phyloP scores from a whole-genome alignment of 2,797 vertebrate species.

The Sus cebifrons region DNA sequence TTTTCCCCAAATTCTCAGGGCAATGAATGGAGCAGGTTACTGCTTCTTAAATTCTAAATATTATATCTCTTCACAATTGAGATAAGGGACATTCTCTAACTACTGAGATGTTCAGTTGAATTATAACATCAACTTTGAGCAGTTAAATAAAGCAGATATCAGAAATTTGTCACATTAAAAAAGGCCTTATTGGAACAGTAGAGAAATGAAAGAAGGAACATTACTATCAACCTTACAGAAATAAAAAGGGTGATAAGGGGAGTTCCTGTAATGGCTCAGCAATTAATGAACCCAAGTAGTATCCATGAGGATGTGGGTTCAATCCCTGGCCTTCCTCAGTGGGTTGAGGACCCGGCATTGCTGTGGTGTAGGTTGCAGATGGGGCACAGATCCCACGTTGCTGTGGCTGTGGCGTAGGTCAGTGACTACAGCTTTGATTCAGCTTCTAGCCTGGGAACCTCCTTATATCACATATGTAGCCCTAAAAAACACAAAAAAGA shows the following conservation, averaged over 20 bases:
- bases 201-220: constrained; percentile 32
- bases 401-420: too few species aligned
- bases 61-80: background rate
- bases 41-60: constrained; percentile 7
- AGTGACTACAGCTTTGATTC: too few species aligned
- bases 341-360: too few species aligned
- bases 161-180: constrained; percentile 18
- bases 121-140: background rate
- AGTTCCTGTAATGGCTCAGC: too few species aligned
- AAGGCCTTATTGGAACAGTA: background rate
- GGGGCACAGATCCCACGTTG: too few species aligned
- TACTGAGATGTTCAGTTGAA: constrained; percentile 17
- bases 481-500: too few species aligned
- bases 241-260: background rate
- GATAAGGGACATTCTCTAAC: background rate
- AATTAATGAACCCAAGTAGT: too few species aligned
- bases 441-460: too few species aligned
- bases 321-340: too few species aligned
- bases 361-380: too few species aligned
- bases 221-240: background rate
- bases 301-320: too few species aligned
- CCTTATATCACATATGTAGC: too few species aligned
- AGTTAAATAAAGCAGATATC: constrained; percentile 13
- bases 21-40: constrained; percentile 19
- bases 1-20: background rate